phyloP scores from a whole-genome alignment of 2,888 invertebrate genomes.

The Luperina testacea region DNA sequence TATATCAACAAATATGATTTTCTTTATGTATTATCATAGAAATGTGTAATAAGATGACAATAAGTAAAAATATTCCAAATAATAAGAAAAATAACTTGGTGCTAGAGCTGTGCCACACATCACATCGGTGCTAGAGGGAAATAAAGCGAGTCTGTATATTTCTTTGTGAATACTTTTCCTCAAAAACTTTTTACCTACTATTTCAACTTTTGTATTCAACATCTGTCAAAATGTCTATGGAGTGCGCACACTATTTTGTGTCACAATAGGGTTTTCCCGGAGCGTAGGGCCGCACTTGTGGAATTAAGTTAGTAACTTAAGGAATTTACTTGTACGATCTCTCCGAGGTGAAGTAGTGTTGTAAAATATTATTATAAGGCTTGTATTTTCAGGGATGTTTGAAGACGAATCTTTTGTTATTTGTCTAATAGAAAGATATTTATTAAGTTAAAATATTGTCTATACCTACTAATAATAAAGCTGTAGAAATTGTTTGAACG shows the following conservation, averaged over 20 bases:
- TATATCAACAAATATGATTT: conserved; percentile 66
- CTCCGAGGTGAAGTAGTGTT: conserved; percentile 63
- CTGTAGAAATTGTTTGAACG: too few relatives aligned
- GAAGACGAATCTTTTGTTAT: neutral
- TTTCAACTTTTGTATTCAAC: conserved; percentile 72
- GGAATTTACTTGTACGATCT: conserved; percentile 72
- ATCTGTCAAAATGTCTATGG: conserved; percentile 71
- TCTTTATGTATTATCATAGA: conserved; percentile 75
- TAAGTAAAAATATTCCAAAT: conserved; percentile 74
- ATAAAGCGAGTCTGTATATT: conserved; percentile 67
- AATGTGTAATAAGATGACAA: conserved; percentile 75
- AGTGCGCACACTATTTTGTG: conserved; percentile 72
- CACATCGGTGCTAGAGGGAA: conserved; percentile 59
- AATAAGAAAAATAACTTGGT: conserved; percentile 70
- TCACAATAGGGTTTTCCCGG: conserved; percentile 78
- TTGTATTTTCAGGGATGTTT: conserved; percentile 33
- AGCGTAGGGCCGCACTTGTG: conserved; percentile 70
- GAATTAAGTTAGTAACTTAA: conserved; percentile 78
- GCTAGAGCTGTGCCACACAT: conserved; percentile 63
- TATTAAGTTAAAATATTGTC: neutral
- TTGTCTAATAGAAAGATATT: neutral
- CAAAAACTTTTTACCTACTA: conserved; percentile 69
- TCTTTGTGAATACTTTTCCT: conserved; percentile 65
- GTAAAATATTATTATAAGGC: conserved; percentile 56
- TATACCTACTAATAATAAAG: neutral